Evolutionary conservation across 2,113 vertebrate species (phyloP).

Genomic region (Cephalopterus ornatus): DNA sequence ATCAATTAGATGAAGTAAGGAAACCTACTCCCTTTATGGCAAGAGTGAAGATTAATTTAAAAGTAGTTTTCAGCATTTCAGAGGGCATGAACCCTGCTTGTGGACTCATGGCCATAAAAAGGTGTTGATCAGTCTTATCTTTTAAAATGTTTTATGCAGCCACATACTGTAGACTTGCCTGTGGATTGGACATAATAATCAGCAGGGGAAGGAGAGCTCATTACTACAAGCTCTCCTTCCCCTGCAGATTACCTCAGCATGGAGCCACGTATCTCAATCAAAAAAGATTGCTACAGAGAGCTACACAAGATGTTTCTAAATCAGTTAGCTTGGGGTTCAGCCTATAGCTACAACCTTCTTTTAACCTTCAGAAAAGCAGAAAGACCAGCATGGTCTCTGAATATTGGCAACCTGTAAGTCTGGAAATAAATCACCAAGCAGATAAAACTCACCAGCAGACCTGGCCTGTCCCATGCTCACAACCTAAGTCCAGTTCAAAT

Average conservation of each 20-base stretch:
- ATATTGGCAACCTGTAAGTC: not conserved
- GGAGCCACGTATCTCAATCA: conserved; percentile 13
- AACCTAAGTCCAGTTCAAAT: not conserved
- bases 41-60: not conserved
- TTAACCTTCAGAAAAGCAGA: conserved; percentile 7
- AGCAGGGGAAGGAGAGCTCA: conserved; percentile 38
- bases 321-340: not conserved
- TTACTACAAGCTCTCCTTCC: conserved; percentile 20
- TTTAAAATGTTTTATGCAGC: conserved; percentile 34
- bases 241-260: conserved; percentile 42
- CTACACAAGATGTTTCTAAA: conserved; percentile 29
- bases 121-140: not conserved
- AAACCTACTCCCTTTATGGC: not conserved
- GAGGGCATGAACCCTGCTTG: not conserved
- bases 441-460: not conserved
- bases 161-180: not conserved
- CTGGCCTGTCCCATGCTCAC: not conserved
- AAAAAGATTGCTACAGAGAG: not conserved
- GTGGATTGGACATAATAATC: conserved; percentile 31
- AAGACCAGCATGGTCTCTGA: not conserved
- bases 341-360: not conserved
- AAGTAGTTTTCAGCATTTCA: not conserved
- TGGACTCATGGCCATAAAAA: not conserved
- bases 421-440: not conserved
- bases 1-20: not conserved